Evolutionary conservation across 2,888 invertebrate genomes (phyloP), one percentile per base, ranked within the genome.

Genomic region (Pammene aurita): DNA sequence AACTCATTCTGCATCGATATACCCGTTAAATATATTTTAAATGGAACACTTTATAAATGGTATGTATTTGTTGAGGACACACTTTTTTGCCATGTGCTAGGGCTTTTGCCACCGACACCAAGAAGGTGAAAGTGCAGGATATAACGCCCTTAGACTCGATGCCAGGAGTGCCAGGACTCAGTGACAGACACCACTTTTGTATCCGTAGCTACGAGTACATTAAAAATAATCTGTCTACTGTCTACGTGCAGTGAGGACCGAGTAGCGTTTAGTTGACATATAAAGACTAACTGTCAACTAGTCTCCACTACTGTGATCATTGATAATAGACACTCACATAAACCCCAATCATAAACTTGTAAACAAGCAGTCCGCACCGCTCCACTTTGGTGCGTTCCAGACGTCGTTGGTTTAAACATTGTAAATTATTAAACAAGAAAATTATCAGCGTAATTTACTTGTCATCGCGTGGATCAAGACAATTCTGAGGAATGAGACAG

Each of bases 381-480:
- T 26, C 14, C 54, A 26, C 16, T n/a, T 18, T 46, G 26, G 64
- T 54, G 38, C 4, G 7, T 16, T 58, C 64, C 54, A 60, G 68
- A 69, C 13, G n/a, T 26, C 38, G 57, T 69, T 58, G 46, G 64
- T 41, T 64, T 18, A 14, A 35, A 46, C 58, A 13, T 52, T 58
- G 50, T 64, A 58, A 44, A 38, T 58, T 52, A 68, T 64, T 58
- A 54, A 64, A 64, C 57, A 64, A 52, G 64, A 64, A 52, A 64
- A 64, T 46, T 38, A 64, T 58, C 56, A 16, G 11, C n/a, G 63
- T 58, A 52, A 68, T 69, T 64, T 69, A 54, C 68, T 60, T 69
- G 46, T 69, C 68, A 41, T 69, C 52, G 64, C 68, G 64, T 64
- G 68, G 63, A 64, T 69, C 58, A 64, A 41, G 64, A 64, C 58